A percentile compares a stretch with the other conserved stretches of the same genome.
These are phyloP conservation scores for Sardina pilchardus DNA, from an alignment of 2,113 vertebrate species.

Conservation along the genomic window DNA sequence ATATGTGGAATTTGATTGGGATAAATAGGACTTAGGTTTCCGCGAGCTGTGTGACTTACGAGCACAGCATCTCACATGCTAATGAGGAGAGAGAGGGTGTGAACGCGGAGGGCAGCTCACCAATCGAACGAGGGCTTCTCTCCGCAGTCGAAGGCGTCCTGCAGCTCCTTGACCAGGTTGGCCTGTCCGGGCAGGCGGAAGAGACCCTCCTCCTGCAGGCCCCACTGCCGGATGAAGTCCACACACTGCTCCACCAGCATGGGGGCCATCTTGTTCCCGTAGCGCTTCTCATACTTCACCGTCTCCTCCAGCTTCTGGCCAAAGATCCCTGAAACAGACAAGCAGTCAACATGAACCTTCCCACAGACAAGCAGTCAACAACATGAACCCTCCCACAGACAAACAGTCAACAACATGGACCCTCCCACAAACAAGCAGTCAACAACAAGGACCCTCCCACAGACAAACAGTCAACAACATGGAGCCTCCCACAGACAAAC, in stretches of 20 bases:
- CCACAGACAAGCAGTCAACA: neutral
- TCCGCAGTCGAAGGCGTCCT: constrained; percentile 95
- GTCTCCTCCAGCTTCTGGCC: constrained; percentile 98
- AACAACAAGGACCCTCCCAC: too few relatives aligned
- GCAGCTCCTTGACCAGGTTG: constrained; percentile 95
- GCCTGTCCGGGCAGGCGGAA: constrained; percentile 94
- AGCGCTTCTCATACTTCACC: constrained; percentile 87
- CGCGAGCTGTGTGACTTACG: neutral
- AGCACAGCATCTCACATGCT: neutral
- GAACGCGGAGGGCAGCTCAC: constrained; percentile 62
- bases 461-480: too few relatives aligned
- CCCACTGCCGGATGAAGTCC: constrained; percentile 91
- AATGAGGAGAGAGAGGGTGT: neutral
- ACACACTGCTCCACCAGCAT: constrained; percentile 97
- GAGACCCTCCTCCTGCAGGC: constrained; percentile 90
- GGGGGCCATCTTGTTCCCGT: constrained; percentile 86
- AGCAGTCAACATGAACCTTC: too few relatives aligned
- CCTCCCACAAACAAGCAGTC: neutral
- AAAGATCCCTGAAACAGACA: constrained; percentile 90
- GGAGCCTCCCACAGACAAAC: too few relatives aligned
- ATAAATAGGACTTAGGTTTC: neutral
- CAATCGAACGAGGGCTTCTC: constrained; percentile 96
- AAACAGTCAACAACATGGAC: too few relatives aligned
- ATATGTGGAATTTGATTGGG: neutral
- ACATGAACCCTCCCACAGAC: too few relatives aligned